These are phyloP conservation scores for Drosophila rubida DNA, from an alignment of 2,888 invertebrate genomes.

Conservation along the genomic window DNA sequence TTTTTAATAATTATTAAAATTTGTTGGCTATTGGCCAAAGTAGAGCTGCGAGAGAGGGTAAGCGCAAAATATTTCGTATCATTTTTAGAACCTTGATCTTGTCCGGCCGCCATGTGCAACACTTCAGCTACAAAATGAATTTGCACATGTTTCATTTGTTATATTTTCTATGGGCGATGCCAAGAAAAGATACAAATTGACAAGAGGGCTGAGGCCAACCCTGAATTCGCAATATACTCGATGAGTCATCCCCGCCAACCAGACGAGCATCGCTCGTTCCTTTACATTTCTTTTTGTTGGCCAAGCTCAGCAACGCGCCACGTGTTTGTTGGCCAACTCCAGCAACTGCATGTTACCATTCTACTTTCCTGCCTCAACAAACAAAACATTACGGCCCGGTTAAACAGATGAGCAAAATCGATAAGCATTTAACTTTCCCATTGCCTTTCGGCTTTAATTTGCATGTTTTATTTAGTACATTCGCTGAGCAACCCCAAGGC, in stretches of 20 bases:
- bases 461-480: conserved; percentile 26
- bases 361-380: conserved; percentile 65
- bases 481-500: background rate
- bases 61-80: conserved; percentile 35
- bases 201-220: conserved; percentile 15
- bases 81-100: conserved; percentile 68
- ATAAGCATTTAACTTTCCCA: conserved; percentile 59
- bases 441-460: conserved; percentile 63
- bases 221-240: conserved; percentile 1
- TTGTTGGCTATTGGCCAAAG: conserved; percentile 65
- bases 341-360: conserved; percentile 7
- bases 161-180: conserved; percentile 7
- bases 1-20: conserved; percentile 50
- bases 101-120: conserved; percentile 67
- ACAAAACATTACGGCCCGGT: conserved; percentile 42
- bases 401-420: conserved; percentile 59
- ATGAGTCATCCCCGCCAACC: conserved; percentile 30
- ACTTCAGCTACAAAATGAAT: conserved; percentile 35
- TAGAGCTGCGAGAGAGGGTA: conserved; percentile 7
- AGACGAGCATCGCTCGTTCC: conserved; percentile 37
- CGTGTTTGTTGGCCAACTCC: conserved; percentile 15
- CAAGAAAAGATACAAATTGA: conserved; percentile 4
- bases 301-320: conserved; percentile 13
- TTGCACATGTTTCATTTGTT: conserved; percentile 2
- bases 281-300: background rate